Base-by-base conservation (phyloP, 1,140 invertebrate species). In the Globodera ellingtonae region DNA sequence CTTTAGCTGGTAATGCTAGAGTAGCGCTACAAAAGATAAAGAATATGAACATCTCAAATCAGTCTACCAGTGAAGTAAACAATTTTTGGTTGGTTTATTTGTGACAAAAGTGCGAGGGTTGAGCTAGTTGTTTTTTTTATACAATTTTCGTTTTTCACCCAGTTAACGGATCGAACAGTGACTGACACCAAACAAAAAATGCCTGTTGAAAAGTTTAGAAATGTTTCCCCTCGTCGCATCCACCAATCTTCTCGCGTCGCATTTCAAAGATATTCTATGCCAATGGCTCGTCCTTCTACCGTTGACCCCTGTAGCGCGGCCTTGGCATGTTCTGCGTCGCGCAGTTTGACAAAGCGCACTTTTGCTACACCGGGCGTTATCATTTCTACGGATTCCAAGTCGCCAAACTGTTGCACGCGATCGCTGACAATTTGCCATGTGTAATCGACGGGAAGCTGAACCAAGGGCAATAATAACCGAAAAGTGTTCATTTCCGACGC, bases 341-440 rank as follows among this genome's bases (percentile, higher is more conserved):
- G 44, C 47, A 89, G 7, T 50, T 76, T 35, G 48, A 83, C 50
- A 82, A 88, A 88, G 56, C 87, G 87, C 47, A 88, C 85, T 74
- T 88, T 86, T 52, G 84, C 85, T 35, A 86, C 82, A 44, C 87
- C 87, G 6, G 87, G 86, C 6, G 56, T 66, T 46, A 87, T 78
- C 78, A 88, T 84, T 73, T 88, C 87, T 1, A 86, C 87, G n/a
- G 76, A 81, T 62, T 89, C 88, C 62, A 89, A 82, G 10, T 89
- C 88, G 65, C 87, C 87, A 67, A 85, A 88, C 52, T 85, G 81
- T 13, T 78, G 83, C 21, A 87, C 79, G 5, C 86, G 85, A 48
- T 88, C 86, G 52, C 86, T 84, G n/a, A 88, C 87, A 72, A 88
- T 88, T 70, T 87, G 86, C 87, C 87, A 89, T 3, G 86, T 89